phyloP scores from a whole-genome alignment of 2,113 vertebrate genomes.

The Rafetus swinhoei region DNA sequence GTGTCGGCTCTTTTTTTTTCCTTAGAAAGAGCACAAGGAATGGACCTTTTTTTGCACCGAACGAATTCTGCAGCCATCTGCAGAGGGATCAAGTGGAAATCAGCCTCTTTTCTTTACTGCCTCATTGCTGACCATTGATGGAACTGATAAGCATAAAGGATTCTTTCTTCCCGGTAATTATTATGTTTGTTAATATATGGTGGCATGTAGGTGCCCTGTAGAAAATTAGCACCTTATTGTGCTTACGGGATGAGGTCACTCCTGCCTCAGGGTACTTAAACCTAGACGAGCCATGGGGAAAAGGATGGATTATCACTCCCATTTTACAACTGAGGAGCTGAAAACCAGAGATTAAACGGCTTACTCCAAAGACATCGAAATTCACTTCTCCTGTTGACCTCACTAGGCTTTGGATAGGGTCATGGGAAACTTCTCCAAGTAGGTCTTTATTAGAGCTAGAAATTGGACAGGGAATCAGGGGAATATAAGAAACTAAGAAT shows the following conservation, averaged over 20 bases:
- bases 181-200: neutral
- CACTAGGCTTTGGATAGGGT: neutral
- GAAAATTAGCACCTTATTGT: neutral
- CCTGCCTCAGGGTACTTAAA: accelerated
- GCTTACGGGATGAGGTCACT: neutral
- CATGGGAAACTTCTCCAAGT: accelerated
- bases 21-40: neutral
- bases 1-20: neutral
- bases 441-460: accelerated
- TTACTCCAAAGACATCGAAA: neutral
- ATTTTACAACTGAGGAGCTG: neutral
- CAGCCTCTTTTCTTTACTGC: neutral
- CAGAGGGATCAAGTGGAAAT: neutral
- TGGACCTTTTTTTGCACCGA: neutral
- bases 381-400: accelerated
- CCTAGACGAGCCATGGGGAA: neutral
- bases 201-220: neutral
- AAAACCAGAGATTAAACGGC: neutral
- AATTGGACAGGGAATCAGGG: neutral
- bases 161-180: accelerated
- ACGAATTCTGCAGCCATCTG: neutral
- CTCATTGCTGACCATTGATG: accelerated
- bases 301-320: neutral
- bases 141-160: neutral
- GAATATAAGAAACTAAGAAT: no score